These are phyloP conservation scores for Megaptera novaeangliae DNA, from an alignment of 2,113 vertebrate species.

Conservation along the genomic window DNA sequence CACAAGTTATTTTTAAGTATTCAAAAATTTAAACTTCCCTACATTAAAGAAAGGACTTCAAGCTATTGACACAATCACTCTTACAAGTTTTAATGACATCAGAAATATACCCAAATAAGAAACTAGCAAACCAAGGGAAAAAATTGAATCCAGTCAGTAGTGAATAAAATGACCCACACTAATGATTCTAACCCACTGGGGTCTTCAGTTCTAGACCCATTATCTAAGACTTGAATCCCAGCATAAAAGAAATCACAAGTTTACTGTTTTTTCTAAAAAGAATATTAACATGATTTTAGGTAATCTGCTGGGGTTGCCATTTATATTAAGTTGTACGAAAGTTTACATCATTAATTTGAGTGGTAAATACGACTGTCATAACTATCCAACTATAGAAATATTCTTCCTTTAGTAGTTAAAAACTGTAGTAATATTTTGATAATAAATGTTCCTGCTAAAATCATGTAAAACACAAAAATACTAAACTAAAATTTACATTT, in stretches of 20 bases:
- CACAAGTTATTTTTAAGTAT: not conserved
- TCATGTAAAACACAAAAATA: not conserved
- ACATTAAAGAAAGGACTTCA: not conserved
- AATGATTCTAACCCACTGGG: not conserved
- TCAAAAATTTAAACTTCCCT: not conserved
- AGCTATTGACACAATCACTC: not conserved
- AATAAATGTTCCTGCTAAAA: not conserved
- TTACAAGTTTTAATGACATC: not conserved
- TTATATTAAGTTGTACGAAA: not conserved
- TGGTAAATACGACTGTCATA: not conserved
- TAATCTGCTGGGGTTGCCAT: not conserved
- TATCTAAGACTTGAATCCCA: not conserved
- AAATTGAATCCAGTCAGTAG: not conserved
- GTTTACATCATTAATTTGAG: not conserved
- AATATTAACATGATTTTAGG: not conserved
- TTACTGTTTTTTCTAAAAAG: not conserved
- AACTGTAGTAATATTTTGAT: not conserved
- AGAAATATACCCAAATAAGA: constrained; percentile 27
- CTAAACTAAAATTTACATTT: not conserved
- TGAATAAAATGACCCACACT: not conserved
- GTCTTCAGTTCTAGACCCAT: not conserved
- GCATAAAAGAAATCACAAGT: not conserved
- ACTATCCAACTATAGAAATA: not conserved
- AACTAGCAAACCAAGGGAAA: not conserved
- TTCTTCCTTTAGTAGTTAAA: not conserved